Base-by-base conservation (phyloP, 2,888 invertebrate species). In the Itoplectis maculator region DNA sequence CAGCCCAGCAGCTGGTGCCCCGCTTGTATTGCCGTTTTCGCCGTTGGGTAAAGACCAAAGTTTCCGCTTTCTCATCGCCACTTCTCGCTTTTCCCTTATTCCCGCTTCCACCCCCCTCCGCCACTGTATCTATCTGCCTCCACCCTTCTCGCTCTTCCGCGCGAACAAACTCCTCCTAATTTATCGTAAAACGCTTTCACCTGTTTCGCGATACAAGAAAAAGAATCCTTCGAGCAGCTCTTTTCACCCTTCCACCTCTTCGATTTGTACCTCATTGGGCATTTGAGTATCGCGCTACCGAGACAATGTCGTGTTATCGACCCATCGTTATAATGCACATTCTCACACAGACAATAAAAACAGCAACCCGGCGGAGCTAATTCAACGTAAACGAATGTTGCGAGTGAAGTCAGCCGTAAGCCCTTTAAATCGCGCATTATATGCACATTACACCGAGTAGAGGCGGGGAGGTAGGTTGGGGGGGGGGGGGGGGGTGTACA, bases 41-140 rank as follows among this genome's bases (percentile, higher is more conserved):
- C 68, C 54, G 49, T n/a, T 66, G 56, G 77, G 54, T 75, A 75
- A 74, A 80, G 69, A 74, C 83, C 72, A 68, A 83, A 82, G 72
- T 78, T 83, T 65, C 70, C 47, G 35, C 78, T 72, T 68, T 74
- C 68, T 70, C 51, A 75, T 72, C 40, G 49, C 54, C 54, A 73
- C 77, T 61, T 76, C 45, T 65, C 72, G 56, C 42, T 65, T 56
- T 20, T 51, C 47, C 20, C 23, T 45, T n/a, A 11, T 37, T 45
- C 61, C 29, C 56, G 66, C 23, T 0, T 20, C 51, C 20, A 13
- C 18, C 15, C 18, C 23, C 18, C 49, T 20, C 20, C n/a, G 42
- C 49, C 23, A 8, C 15, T 18, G 45, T 70, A 45, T 13, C 15
- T 7, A 20, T 61, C 61, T 66, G 29, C 20, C 40, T 9, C 8